These are phyloP conservation scores for Tribolium castaneum DNA, from an alignment of 1,140 invertebrate species.

Conservation along the genomic window DNA sequence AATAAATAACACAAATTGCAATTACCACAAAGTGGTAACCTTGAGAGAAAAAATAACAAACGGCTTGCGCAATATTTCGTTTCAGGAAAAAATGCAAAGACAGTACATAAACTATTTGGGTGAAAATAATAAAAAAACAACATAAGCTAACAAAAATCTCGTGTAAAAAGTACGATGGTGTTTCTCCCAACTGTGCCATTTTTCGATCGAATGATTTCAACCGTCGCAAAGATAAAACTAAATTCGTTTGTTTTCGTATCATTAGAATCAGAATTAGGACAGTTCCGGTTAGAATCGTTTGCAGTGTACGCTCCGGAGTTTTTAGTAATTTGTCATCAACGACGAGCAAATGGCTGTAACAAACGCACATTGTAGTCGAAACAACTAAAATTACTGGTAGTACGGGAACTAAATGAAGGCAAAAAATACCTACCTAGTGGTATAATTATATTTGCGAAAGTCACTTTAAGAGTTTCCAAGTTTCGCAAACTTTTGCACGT, in stretches of 20 bases:
- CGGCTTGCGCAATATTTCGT: no score
- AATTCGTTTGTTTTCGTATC: neutral
- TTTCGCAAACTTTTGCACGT: neutral
- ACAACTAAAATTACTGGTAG: neutral
- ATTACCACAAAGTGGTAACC: conserved; percentile 4
- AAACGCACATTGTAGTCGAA: neutral
- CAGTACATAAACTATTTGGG: neutral
- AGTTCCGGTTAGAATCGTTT: neutral
- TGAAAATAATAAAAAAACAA: neutral
- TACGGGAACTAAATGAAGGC: neutral
- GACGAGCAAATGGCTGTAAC: neutral
- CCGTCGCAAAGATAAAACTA: neutral
- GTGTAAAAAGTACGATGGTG: neutral
- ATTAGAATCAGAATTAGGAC: neutral
- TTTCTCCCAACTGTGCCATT: neutral
- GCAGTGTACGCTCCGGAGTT: neutral
- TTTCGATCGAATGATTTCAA: neutral
- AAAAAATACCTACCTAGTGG: neutral
- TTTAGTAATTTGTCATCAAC: neutral
- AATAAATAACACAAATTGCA: neutral
- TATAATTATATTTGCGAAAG: neutral
- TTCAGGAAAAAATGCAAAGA: neutral
- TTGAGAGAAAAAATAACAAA: neutral
- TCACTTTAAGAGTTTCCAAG: neutral
- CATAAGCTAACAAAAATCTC: neutral